Base-by-base conservation (phyloP, 2,113 vertebrate genomes). In the Rhabdornis inornatus region DNA sequence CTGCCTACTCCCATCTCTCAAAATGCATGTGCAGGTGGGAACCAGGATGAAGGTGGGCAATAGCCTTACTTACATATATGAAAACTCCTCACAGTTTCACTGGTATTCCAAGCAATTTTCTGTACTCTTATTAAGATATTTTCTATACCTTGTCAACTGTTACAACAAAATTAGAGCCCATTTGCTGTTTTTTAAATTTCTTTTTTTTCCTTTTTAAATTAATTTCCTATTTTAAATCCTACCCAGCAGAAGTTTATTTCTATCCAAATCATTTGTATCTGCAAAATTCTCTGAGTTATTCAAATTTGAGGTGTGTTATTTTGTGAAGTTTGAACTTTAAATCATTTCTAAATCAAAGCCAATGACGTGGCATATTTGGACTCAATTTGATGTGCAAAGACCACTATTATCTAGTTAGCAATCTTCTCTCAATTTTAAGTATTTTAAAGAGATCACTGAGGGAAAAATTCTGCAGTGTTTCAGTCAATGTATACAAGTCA, bases 311-410 rank as follows among this genome's bases (percentile, higher is more conserved):
- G 28, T n/a, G 13, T 68, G 37, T 59, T 77, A 83, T 74, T 97
- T 77, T 59, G 63, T 44, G 52, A 89, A 71, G 64, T 19, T 44
- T 81, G 64, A 81, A 55, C 42, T 87, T 93, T 91, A 87, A 91
- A 78, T 47, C 47, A 68, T 64, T 93, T 35, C 52, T 78, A 86
- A 94, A 89, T 71, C 76, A 89, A 89, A 92, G 66, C 53, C 53
- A 94, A 89, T 18, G 47, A 37, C 1, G 0, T 44, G 77, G 47
- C 33, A 49, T 66, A 82, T 84, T 89, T 76, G 65, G 49, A 75
- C 65, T 52, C 78, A 59, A 91, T 78, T 87, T 82, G 31, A 75
- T 71, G 77, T 39, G 20, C 52, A 64, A 91, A 84, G 77, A 87
- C n/a, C 23, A 37, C 71, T 72, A 80, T 78, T 86, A 82, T 37